These are phyloP conservation scores for Adela reaumurella DNA, from an alignment of 2,888 invertebrate genomes.

Conservation along the genomic window DNA sequence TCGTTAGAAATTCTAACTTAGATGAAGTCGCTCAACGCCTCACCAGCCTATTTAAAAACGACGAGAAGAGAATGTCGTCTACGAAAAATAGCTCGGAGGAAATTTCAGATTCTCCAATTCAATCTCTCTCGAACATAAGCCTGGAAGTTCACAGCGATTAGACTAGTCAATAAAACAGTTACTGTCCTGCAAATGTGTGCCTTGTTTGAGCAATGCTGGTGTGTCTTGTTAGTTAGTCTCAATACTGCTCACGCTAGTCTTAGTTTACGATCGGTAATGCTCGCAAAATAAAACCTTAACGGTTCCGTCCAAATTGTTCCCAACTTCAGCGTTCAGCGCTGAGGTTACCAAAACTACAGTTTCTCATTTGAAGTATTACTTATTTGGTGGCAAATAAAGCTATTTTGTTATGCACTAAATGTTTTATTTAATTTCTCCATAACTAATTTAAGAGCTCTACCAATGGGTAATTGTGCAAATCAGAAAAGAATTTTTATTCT, in stretches of 20 bases:
- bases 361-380: neutral
- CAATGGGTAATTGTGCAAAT: too few relatives aligned
- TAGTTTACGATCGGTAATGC: neutral
- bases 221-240: neutral
- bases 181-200: conserved; percentile 2
- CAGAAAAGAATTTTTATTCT: too few relatives aligned
- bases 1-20: neutral
- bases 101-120: conserved; percentile 40
- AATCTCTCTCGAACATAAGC: conserved; percentile 44
- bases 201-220: neutral
- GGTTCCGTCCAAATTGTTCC: conserved; percentile 51
- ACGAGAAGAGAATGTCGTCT: neutral
- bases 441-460: too few relatives aligned
- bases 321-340: neutral
- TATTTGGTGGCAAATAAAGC: neutral
- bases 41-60: neutral
- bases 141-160: conserved; percentile 45
- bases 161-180: conserved; percentile 12
- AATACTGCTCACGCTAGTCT: neutral
- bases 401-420: neutral
- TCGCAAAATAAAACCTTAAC: neutral
- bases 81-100: conserved; percentile 25
- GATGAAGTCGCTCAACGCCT: neutral
- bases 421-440: too few relatives aligned
- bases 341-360: conserved; percentile 1